Evolutionary conservation across 2,797 vertebrate species (phyloP), one percentile per base, ranked within the genome.

Genomic region (Sebastolobus alascanus): DNA sequence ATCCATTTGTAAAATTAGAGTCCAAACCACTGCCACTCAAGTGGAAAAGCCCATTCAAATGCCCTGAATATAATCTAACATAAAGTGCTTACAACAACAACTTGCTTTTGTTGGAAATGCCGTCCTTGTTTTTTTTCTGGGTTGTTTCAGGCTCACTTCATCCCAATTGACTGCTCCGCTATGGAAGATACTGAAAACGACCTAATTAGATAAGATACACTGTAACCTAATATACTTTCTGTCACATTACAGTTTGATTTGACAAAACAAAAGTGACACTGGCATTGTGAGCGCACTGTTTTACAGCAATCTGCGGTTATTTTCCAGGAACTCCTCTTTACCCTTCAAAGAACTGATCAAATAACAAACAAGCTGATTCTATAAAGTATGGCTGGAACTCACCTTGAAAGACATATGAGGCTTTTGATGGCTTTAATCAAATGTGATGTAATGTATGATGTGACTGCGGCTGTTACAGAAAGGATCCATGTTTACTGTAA

Each of bases 1-100:
- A 94, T 94, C 91, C 94, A 94, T 94, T 95, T 93, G 92, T 94
- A 93, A 95, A 96, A 95, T 95, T 93, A 92, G 83, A 92, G 89
- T 93, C 91, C 93, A 91, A 92, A 92, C 91, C 89, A 89, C 82
- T 82, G 89, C 89, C 92, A 94, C 90, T 96, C 91, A 92, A 93
- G 93, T 93, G 90, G 91, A 93, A 96, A 94, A 88, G 75, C 75
- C 82, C 75, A 92, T 93, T 93, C 87, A 94, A 94, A 93, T 91
- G 84, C 80, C 84, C 92, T 85, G 79, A 92, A 93, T 86, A 90
- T 89, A 94, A 94, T 94, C 89, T 89, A 86, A 93, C 92, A 87
- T 94, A 95, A 96, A 96, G 94, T 95, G 96, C 95, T 95, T 93
- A 93, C 84, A 90, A 91, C 85, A 83, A 89, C 84, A 86, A 89